Evolutionary conservation across 2,888 invertebrate genomes (phyloP).

Genomic region (Tholera decimalis): DNA sequence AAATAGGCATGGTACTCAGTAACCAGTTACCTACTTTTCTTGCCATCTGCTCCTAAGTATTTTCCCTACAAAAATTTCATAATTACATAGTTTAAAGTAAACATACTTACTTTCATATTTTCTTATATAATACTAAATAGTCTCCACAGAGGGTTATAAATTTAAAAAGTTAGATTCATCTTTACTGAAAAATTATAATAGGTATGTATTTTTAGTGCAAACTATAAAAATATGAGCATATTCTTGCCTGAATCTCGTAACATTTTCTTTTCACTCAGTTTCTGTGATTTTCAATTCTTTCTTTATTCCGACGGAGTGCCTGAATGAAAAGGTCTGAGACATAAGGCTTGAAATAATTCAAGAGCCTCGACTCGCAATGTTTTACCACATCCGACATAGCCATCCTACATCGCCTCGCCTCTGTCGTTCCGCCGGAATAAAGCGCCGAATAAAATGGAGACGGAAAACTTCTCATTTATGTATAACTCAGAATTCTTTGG

Average conservation of each 20-base stretch:
- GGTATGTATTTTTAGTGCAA: constrained; percentile 11
- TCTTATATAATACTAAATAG: constrained; percentile 22
- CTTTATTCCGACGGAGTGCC: constrained; percentile 29
- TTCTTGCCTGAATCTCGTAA: not conserved
- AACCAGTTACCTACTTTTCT: constrained; percentile 45
- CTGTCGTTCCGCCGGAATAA: constrained; percentile 52
- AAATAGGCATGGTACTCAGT: constrained; percentile 21
- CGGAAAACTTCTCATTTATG: constrained; percentile 58
- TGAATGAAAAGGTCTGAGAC: constrained; percentile 56
- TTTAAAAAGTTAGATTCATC: constrained; percentile 35
- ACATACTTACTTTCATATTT: constrained; percentile 41
- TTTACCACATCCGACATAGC: constrained; percentile 49
- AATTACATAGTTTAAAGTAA: constrained; percentile 18
- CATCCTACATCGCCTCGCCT: constrained; percentile 40
- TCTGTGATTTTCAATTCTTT: constrained; percentile 54
- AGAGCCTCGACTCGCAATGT: constrained; percentile 56
- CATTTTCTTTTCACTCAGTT: constrained; percentile 17
- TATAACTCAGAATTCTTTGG: constrained; percentile 27
- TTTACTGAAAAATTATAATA: constrained; percentile 4
- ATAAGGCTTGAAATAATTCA: constrained; percentile 60
- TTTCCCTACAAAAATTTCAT: constrained; percentile 27
- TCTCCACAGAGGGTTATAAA: constrained; percentile 26
- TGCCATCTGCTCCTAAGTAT: constrained; percentile 9
- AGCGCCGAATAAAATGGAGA: constrained; percentile 53
- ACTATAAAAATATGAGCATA: constrained; percentile 6